These are phyloP conservation scores for Halocynthia aurantium DNA, from an alignment of 23 tunicate genomes.

Conservation along the genomic window DNA sequence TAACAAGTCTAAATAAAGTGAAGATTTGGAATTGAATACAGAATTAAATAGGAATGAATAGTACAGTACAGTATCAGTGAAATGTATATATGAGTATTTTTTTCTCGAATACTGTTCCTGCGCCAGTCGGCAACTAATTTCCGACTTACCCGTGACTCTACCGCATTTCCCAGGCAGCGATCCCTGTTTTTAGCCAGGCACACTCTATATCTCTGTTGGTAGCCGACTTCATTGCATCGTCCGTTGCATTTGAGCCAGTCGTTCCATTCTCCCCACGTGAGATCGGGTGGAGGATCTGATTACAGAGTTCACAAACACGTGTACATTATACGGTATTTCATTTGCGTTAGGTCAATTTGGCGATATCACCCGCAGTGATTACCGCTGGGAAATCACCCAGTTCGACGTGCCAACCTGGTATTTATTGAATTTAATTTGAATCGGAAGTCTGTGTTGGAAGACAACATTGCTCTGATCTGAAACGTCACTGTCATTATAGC, in stretches of 20 bases:
- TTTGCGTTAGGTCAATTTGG: too few relatives aligned
- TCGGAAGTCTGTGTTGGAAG: too few relatives aligned
- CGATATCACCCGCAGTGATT: too few relatives aligned
- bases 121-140: too few relatives aligned
- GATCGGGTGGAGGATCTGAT: constrained; percentile 12
- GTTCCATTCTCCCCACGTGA: constrained; percentile 10
- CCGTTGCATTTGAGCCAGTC: constrained; percentile 13
- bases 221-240: constrained; percentile 1
- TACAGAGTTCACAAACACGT: too few relatives aligned
- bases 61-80: background rate
- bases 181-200: constrained; percentile 4
- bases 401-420: too few relatives aligned
- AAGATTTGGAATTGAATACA: background rate
- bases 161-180: background rate
- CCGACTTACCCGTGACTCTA: constrained; percentile 5
- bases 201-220: constrained; percentile 5
- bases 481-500: too few relatives aligned
- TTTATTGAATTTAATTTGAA: too few relatives aligned
- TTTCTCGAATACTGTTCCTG: background rate
- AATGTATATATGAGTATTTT: background rate
- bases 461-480: too few relatives aligned
- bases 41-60: background rate
- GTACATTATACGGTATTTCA: too few relatives aligned
- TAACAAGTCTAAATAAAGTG: constrained; percentile 4
- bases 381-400: too few relatives aligned